phyloP scores from a whole-genome alignment of 2,797 vertebrate genomes.

The Streptopelia turtur region DNA sequence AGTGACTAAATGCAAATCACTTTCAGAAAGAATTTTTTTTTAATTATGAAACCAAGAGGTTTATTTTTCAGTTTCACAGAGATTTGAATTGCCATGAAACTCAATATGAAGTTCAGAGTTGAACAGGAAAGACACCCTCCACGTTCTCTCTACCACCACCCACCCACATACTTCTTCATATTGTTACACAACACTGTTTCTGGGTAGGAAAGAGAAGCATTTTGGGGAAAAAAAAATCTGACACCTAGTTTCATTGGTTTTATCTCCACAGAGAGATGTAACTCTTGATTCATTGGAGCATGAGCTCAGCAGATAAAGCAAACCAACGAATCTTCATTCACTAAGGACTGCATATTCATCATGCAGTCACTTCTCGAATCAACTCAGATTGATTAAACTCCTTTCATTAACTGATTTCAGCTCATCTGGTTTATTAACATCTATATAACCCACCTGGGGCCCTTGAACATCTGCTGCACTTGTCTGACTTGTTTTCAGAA shows the following conservation, averaged over 20 bases:
- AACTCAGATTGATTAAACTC: conserved; percentile 33
- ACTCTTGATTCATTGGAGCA: neutral
- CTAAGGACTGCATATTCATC: neutral
- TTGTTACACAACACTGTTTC: neutral
- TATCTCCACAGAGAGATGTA: neutral
- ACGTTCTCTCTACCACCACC: neutral
- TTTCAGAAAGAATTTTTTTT: neutral
- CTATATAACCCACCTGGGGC: conserved; percentile 34
- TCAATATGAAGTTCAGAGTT: neutral
- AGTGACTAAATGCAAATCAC: neutral
- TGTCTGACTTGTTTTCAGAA: neutral
- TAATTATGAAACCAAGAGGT: neutral
- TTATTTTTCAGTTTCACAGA: neutral
- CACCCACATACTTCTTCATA: neutral
- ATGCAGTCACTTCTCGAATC: neutral
- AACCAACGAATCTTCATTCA: neutral
- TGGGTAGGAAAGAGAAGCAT: neutral
- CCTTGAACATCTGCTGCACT: conserved; percentile 22
- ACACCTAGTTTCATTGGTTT: neutral
- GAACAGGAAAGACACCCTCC: neutral
- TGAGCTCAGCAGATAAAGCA: neutral
- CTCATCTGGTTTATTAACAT: conserved; percentile 57
- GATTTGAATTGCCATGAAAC: neutral
- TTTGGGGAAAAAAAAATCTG: neutral
- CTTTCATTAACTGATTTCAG: conserved; percentile 46